Percentiles rank a stretch among this genome's conserved stretches.
Conservation (phyloP, 2,797 vertebrate species). For the Hypotaenidia okinawae region DNA sequence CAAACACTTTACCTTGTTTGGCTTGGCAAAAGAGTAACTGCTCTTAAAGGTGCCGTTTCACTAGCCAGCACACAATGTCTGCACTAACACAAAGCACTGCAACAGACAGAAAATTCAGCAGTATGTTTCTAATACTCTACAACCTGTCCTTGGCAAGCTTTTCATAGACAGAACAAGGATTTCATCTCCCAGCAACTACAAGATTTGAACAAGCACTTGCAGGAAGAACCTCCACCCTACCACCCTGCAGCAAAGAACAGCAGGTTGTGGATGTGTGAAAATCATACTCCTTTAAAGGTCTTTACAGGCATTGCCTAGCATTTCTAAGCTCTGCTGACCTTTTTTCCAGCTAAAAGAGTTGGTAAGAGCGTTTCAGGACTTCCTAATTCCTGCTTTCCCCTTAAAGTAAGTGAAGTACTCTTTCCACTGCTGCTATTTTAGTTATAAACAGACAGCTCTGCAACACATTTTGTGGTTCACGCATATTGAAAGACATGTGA, state of each 20-base stretch:
- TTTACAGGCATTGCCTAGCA: neutral
- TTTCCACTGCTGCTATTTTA: neutral
- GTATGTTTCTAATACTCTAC: neutral
- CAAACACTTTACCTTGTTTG: constrained; percentile 45
- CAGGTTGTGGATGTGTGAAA: neutral
- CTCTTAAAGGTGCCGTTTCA: neutral
- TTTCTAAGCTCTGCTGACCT: neutral
- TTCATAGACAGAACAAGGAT: neutral
- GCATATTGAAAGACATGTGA: neutral
- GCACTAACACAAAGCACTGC: fast-evolving
- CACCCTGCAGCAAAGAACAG: neutral
- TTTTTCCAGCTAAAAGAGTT: neutral
- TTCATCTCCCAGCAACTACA: neutral
- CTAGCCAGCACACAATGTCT: fast-evolving
- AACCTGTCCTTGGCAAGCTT: neutral
- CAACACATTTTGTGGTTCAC: neutral
- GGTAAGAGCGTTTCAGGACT: neutral
- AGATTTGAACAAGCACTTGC: neutral
- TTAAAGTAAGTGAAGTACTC: neutral
- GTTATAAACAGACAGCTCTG: neutral
- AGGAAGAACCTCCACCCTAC: neutral
- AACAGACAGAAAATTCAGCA: neutral
- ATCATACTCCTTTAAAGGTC: neutral
- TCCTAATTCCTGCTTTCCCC: neutral
- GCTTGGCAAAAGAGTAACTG: constrained; percentile 1